These are phyloP conservation scores for Reticulitermes lucifugus DNA, from an alignment of 2,888 invertebrate species.

Conservation along the genomic window DNA sequence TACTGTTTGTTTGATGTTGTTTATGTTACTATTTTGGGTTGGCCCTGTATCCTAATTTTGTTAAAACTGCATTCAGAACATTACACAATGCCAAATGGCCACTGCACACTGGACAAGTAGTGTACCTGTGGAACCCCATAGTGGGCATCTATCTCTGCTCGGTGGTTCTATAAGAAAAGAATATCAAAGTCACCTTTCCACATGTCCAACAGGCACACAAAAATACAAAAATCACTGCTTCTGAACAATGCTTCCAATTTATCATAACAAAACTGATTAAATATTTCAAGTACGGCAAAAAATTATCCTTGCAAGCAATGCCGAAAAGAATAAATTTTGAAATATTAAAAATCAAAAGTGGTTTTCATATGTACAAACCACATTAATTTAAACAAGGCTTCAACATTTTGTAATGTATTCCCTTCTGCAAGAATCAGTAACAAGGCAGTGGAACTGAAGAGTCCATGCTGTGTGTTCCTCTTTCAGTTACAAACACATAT, in stretches of 20 bases:
- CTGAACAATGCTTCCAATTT: constrained; percentile 18
- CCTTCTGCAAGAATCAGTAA: no score
- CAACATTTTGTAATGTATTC: no score
- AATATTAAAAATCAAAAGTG: no score
- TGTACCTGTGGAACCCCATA: constrained; percentile 89
- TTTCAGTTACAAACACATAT: no score
- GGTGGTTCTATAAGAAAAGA: constrained; percentile 81
- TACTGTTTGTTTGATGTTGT: background rate
- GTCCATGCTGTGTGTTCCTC: no score
- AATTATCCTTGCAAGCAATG: no score
- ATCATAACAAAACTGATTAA: constrained; percentile 46
- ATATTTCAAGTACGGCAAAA: background rate
- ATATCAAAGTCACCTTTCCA: constrained; percentile 43
- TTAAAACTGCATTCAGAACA: constrained; percentile 16
- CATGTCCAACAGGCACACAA: background rate
- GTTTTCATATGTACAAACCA: no score
- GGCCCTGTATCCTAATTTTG: background rate
- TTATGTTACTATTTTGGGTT: background rate
- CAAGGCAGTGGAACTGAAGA: no score
- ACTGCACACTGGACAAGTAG: constrained; percentile 46
- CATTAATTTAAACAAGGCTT: no score
- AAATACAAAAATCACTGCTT: background rate
- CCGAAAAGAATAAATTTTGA: no score
- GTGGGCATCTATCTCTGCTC: constrained; percentile 91
- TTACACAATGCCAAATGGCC: constrained; percentile 27